These are phyloP conservation scores for Cheumatopsyche charites DNA, from an alignment of 1,140 invertebrate species.

Conservation along the genomic window DNA sequence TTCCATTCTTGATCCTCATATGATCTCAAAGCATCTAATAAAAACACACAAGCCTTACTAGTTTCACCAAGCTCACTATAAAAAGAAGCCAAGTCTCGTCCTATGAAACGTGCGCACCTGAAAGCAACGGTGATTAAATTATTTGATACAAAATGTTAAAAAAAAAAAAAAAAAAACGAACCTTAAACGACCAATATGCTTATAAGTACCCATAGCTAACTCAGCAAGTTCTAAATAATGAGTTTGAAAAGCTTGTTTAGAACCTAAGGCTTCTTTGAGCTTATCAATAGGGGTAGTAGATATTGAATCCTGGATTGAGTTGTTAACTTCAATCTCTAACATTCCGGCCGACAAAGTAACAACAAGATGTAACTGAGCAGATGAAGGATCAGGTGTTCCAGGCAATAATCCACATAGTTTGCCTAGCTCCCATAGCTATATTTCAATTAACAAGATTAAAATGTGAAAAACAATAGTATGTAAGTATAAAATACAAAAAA, in stretches of 20 bases:
- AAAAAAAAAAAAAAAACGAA: slow-evolving; percentile 36
- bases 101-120: slow-evolving; percentile 79
- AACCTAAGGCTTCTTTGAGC: slow-evolving; percentile 89
- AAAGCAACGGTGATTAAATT: slow-evolving; percentile 17
- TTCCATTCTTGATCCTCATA: slow-evolving; percentile 88
- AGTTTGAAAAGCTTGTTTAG: slow-evolving; percentile 86
- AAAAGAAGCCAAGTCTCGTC: slow-evolving; percentile 86
- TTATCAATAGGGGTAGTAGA: slow-evolving; percentile 79
- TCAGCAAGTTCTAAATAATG: slow-evolving; percentile 93
- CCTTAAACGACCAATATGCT: slow-evolving; percentile 83
- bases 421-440: slow-evolving; percentile 82
- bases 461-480: background rate
- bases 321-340: slow-evolving; percentile 66
- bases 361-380: slow-evolving; percentile 87
- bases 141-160: background rate
- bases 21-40: slow-evolving; percentile 84
- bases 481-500: background rate
- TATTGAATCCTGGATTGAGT: slow-evolving; percentile 48
- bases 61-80: slow-evolving; percentile 87
- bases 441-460: background rate
- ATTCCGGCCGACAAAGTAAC: slow-evolving; percentile 90
- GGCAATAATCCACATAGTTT: slow-evolving; percentile 92
- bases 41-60: slow-evolving; percentile 86
- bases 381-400: slow-evolving; percentile 75
- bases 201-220: slow-evolving; percentile 94